Evolutionary conservation across 2,797 vertebrate species (phyloP), one percentile per base, ranked within the genome.

Genomic region (Notolabrus celidotus): DNA sequence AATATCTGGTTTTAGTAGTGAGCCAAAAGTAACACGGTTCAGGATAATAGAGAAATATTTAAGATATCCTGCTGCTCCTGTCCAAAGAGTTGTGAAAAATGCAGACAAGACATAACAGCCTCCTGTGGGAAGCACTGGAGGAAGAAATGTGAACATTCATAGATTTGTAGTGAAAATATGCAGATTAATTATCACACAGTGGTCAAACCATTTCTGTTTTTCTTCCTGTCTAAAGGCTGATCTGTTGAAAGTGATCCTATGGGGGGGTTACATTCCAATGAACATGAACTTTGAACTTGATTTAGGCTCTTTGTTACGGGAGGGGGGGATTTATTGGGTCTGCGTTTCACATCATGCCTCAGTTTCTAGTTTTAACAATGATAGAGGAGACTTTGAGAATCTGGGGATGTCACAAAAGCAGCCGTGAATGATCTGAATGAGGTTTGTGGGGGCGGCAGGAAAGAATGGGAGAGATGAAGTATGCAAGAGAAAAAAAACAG

Each of bases 261-360:
- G 41, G n/a, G 0, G 19, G 49, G 45, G 10, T 65, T 20, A 66
- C 43, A 71, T 71, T 67, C 54, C 23, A 50, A 20, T 23, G 7
- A 39, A 29, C 25, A 11, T 54, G 62, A 85, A 77, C 82, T 78
- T 53, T 74, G 7, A 68, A 73, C 47, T 75, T 33, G 8, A 29
- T 34, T 34, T 27, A 22, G 67, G 11, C 23, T 62, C 10, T 36
- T 14, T 66, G 67, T 33, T 38, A 12, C 10, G 23, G 11, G 39
- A 5, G 3, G 38, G 9, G 2, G 10, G 11, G 39, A 11, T 17
- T 27, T 20, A 33, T 33, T 19, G 34, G 2, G 42, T 9, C 36
- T n/a, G 3, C 11, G 22, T 17, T 38, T n/a, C n/a, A n/a, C n/a
- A n/a, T n/a, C n/a, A n/a, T n/a, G n/a, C n/a, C n/a, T n/a, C n/a